Conservation (phyloP, 23 tunicate species). For the Phallusia fumigata region DNA sequence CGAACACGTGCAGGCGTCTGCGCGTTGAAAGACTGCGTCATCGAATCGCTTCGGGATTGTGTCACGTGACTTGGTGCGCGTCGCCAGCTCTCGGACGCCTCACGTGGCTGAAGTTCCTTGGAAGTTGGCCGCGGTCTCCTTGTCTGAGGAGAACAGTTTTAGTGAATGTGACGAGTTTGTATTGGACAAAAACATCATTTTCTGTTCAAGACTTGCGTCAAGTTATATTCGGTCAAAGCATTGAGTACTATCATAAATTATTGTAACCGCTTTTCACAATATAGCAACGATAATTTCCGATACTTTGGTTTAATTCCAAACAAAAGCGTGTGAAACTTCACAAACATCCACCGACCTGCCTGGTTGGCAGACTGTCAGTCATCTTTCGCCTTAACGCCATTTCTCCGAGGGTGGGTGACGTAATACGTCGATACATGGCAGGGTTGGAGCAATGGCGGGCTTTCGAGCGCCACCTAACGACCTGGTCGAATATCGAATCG, state of each 20-base stretch:
- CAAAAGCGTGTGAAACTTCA: no score
- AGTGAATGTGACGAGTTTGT: background rate
- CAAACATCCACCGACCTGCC: conserved; percentile 71
- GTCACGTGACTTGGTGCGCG: conserved; percentile 20
- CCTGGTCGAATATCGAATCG: conserved; percentile 39
- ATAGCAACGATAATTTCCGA: no score
- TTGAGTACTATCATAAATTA: no score
- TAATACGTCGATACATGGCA: conserved; percentile 57
- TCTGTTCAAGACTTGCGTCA: no score
- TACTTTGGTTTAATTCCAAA: no score
- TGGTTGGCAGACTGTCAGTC: conserved; percentile 79
- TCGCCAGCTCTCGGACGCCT: conserved; percentile 44
- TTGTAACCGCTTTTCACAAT: no score
- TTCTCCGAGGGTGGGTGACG: conserved; percentile 93
- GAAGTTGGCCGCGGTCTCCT: conserved; percentile 22
- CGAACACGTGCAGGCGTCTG: conserved; percentile 13
- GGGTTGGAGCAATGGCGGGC: conserved; percentile 71
- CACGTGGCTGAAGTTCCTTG: conserved; percentile 23
- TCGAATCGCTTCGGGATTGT: conserved; percentile 16
- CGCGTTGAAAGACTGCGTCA: conserved; percentile 20
- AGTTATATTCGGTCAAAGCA: no score
- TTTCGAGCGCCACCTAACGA: conserved; percentile 69
- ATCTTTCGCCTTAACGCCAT: conserved; percentile 64
- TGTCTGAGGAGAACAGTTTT: background rate
- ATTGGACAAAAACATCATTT: background rate